These are phyloP conservation scores for Hemistola chrysoprasaria DNA, from an alignment of 2,888 invertebrate genomes.

Conservation along the genomic window DNA sequence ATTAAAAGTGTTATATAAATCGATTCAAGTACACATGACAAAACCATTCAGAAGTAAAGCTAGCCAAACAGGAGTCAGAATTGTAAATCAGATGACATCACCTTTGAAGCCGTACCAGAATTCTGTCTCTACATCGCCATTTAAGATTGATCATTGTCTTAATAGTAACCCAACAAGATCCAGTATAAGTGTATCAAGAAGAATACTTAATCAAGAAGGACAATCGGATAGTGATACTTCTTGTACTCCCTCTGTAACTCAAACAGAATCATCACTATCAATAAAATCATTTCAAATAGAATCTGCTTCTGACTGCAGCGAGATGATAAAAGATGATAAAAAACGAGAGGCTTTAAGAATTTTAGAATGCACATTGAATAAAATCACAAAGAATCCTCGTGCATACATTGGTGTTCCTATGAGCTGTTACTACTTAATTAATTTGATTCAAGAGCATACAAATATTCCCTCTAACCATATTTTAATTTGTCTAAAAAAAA, in stretches of 20 bases:
- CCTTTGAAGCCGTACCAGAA: neutral
- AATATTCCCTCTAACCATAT: slow-evolving; percentile 1
- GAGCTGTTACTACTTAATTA: neutral
- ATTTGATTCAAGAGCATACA: slow-evolving; percentile 1
- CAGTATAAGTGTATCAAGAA: neutral
- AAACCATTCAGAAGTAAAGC: slow-evolving; percentile 3
- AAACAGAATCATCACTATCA: slow-evolving; percentile 1
- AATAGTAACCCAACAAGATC: neutral
- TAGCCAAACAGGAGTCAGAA: neutral
- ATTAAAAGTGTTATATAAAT: neutral
- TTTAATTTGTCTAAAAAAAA: slow-evolving; percentile 12
- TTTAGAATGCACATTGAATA: neutral
- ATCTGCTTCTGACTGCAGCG: slow-evolving; percentile 1
- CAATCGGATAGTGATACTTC: slow-evolving; percentile 3
- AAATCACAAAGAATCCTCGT: neutral
- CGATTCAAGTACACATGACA: neutral
- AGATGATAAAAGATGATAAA: slow-evolving; percentile 2
- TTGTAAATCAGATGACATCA: slow-evolving; percentile 1
- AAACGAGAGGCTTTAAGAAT: slow-evolving; percentile 1
- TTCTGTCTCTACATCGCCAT: neutral
- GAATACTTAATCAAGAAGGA: neutral
- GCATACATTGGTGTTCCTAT: neutral
- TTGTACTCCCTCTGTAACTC: slow-evolving; percentile 1
- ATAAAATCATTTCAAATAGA: neutral
- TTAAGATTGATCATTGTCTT: neutral